These are phyloP conservation scores for Myotis findleyi DNA, from an alignment of 2,797 vertebrate genomes.

Conservation along the genomic window DNA sequence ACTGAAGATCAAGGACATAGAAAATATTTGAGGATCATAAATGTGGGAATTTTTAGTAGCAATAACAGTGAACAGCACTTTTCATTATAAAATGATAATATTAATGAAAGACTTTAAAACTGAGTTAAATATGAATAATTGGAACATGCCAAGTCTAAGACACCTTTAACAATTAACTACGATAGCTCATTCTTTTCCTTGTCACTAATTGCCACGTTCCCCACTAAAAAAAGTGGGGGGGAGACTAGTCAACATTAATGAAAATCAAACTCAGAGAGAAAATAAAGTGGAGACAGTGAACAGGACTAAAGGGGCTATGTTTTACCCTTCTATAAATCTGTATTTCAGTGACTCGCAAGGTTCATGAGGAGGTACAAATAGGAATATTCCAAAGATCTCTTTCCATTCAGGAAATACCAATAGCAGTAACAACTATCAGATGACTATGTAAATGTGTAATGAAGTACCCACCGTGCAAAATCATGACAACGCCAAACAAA, in stretches of 20 bases:
- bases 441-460: neutral
- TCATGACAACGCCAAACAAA: neutral
- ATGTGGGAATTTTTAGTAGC: neutral
- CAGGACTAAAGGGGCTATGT: neutral
- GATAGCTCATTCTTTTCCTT: neutral
- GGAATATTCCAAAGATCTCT: neutral
- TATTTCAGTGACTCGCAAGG: slow-evolving; percentile 76
- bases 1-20: neutral
- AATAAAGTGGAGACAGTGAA: neutral
- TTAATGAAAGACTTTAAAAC: slow-evolving; percentile 59
- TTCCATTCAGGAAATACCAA: neutral
- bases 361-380: slow-evolving; percentile 73
- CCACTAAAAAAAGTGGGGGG: neutral
- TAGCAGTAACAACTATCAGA: neutral
- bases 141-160: neutral
- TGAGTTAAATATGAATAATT: slow-evolving; percentile 5
- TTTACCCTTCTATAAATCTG: slow-evolving; percentile 38
- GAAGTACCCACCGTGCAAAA: neutral
- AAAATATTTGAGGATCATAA: slow-evolving; percentile 13
- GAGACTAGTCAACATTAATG: neutral
- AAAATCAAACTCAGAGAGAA: slow-evolving; percentile 33
- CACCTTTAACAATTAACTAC: neutral
- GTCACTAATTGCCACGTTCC: neutral
- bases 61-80: slow-evolving; percentile 22
- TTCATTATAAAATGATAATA: slow-evolving; percentile 50